These are phyloP conservation scores for Aptenodytes patagonicus DNA, from an alignment of 2,113 vertebrate species.

Conservation along the genomic window DNA sequence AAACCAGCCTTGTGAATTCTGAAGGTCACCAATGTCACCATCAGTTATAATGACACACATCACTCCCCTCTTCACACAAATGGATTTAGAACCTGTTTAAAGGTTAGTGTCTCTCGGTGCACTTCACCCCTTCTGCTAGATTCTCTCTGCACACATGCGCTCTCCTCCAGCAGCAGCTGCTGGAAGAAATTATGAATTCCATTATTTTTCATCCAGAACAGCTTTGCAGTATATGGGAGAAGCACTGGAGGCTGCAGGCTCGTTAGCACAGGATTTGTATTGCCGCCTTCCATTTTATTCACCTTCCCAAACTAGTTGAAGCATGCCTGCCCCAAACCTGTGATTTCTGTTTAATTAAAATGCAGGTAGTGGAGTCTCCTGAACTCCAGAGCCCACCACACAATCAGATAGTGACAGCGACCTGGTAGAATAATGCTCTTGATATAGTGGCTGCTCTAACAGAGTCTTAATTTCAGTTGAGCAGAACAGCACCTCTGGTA, in stretches of 20 bases:
- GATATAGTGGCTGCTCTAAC: slow-evolving; percentile 43
- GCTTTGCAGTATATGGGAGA: slow-evolving; percentile 4
- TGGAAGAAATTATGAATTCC: slow-evolving; percentile 48
- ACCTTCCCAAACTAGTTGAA: slow-evolving; percentile 39
- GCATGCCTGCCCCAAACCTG: neutral
- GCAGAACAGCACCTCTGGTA: slow-evolving; percentile 52
- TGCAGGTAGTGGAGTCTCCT: neutral
- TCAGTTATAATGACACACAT: slow-evolving; percentile 10
- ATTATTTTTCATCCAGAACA: slow-evolving; percentile 53
- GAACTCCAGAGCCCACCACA: slow-evolving; percentile 26
- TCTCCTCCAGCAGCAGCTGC: slow-evolving; percentile 41
- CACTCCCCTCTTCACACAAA: slow-evolving; percentile 24
- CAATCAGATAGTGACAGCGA: slow-evolving; percentile 29
- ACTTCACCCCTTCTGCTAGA: slow-evolving; percentile 5
- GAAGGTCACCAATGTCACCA: slow-evolving; percentile 40
- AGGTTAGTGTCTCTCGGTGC: neutral
- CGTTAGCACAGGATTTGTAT: slow-evolving; percentile 42
- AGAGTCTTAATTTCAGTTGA: slow-evolving; percentile 20
- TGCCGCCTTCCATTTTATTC: slow-evolving; percentile 31
- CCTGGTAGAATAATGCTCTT: slow-evolving; percentile 27
- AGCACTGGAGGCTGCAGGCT: slow-evolving; percentile 6
- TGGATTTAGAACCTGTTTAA: slow-evolving; percentile 39
- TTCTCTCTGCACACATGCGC: neutral
- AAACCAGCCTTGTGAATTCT: slow-evolving; percentile 14
- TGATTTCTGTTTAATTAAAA: slow-evolving; percentile 46